Conservation (phyloP, 2,113 vertebrate genomes). For the Physeter macrocephalus region DNA sequence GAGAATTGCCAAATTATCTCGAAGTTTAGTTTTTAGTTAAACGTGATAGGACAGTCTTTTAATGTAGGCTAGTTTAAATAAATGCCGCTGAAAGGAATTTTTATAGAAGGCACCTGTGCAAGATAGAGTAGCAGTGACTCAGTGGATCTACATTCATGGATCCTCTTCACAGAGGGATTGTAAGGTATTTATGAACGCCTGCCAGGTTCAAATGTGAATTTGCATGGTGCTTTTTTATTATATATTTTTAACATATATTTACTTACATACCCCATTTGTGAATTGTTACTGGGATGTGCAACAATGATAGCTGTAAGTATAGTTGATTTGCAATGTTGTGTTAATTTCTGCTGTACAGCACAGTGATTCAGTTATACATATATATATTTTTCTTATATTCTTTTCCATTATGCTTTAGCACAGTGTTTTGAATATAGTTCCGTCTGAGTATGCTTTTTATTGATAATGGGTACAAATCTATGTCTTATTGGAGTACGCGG, state of each 20-base stretch:
- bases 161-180: background rate
- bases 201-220: background rate
- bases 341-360: background rate
- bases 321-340: background rate
- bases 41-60: background rate
- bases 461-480: background rate
- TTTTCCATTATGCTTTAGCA: background rate
- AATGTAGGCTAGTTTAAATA: background rate
- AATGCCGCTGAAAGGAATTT: background rate
- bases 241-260: background rate
- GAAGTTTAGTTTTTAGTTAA: background rate
- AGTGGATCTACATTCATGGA: background rate
- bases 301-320: background rate
- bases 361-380: background rate
- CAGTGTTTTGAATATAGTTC: background rate
- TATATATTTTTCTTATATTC: background rate
- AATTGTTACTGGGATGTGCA: background rate
- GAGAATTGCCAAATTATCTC: background rate
- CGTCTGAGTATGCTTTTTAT: background rate
- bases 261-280: background rate
- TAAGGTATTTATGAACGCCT: background rate
- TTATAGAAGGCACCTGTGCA: background rate
- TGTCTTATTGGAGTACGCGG: background rate
- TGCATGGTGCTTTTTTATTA: background rate
- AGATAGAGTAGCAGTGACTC: background rate